Base-by-base conservation (phyloP, 2,888 invertebrate species). In the Euproctis similis region DNA sequence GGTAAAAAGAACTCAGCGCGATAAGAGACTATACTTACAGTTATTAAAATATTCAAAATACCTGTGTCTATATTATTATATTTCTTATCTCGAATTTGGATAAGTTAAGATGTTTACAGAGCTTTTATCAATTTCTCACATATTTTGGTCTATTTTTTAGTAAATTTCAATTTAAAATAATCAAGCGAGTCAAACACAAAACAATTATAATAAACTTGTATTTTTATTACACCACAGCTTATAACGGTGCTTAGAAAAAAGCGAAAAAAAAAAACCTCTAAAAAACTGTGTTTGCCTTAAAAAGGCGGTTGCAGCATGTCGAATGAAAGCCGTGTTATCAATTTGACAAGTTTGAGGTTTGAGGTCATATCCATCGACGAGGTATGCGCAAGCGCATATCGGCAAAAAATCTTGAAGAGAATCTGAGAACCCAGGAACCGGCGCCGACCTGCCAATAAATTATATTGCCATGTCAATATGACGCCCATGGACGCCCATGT, bases 361-460 rank as follows among this genome's bases (percentile, higher is more conserved):
- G 25, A 50, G 60, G 56, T 55, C 55, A 53, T 41, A 44, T 55
- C 46, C 33, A 31, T 59, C 54, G 34, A 35, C 33, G 32, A 39
- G 34, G 39, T 4, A 31, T 44, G 17, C 10, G 24, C 24, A 33
- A 26, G 39, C 11, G 19, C 12, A 17, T n/a, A n/a, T 29, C 18
- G 41, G 42, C 44, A 69, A 66, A 71, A 64, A 60, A 50, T 28
- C n/a, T n/a, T n/a, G n/a, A 30, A 30, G 39, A 30, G 44, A 38
- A 45, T 42, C 50, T 39, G 36, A 40, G 19, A 21, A 10, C 21
- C 21, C 9, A 5, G n/a, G 3, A 44, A 42, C 57, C 52, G 74
- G 75, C 78, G 78, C 80, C 78, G 51, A 26, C 9, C 46, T 44
- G 55, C 68, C 66, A 65, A 76, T 80, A 80, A 77, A 77, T 81